Evolutionary conservation across 2,888 invertebrate species (phyloP), one percentile per base, ranked within the genome.

Genomic region (Ferrisia virgata): DNA sequence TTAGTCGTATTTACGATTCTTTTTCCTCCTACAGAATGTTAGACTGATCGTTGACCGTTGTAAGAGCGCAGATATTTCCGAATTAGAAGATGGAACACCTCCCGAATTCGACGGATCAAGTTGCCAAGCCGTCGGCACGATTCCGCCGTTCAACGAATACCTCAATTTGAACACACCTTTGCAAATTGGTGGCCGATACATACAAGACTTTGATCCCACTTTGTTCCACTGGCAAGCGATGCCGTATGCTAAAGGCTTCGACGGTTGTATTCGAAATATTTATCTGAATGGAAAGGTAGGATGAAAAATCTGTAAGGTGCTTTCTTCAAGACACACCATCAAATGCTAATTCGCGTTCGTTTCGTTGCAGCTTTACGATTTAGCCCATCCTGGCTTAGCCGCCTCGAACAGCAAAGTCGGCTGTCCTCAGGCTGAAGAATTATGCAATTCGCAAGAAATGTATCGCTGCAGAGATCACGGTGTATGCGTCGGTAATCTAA

Each of bases 101-200:
- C 94, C 95, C 1, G 95, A 96, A 0, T 96, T 97, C 87, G 96
- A 98, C 88, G 94, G 95, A 87, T 93, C 94, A 47, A 93, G 94
- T 11, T 98, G 98, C 89, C 96, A 97, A 90, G 96, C 96, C 0
- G 92, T 93, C 86, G 96, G 96, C 39, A 93, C 92, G 18, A 96
- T 98, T 86, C 97, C 97, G 4, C 97, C 97, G 0, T 97, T 97
- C 89, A 97, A 95, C 88, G 97, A 97, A 89, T 98, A 96, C 89
- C 91, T 99, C 81, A 98, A 98, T 89, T 96, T 98, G 0, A 97
- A 98, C 89, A 93, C 97, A 0, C 97, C 98, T 0, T 90, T 99
- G 80, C 98, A 99, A 91, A 92, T 99, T 85, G 99, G 99, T 84
- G 98, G 98, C 9, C 90, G 96, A 22, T 96, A 95, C 87, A 93